These are phyloP conservation scores for Lepidochrysops patricia DNA, from an alignment of 2,888 invertebrate species.

Conservation along the genomic window DNA sequence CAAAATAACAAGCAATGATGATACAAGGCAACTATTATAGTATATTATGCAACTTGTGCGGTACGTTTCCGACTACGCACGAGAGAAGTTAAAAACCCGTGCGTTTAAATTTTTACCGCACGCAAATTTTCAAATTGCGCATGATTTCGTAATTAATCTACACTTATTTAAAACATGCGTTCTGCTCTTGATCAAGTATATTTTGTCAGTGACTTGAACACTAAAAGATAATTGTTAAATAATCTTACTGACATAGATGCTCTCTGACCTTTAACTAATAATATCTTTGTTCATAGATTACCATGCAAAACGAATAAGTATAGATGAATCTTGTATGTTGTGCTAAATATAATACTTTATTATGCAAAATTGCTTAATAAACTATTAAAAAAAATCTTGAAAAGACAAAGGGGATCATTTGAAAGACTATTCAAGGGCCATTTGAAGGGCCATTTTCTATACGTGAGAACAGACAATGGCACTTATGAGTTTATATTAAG, in stretches of 20 bases:
- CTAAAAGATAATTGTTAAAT: neutral
- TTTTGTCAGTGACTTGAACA: neutral
- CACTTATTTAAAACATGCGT: no score
- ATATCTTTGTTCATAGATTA: neutral
- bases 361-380: neutral
- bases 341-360: neutral
- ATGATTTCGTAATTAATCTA: no score
- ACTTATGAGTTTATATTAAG: neutral
- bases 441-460: neutral
- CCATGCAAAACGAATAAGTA: neutral
- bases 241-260: neutral
- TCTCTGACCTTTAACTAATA: neutral
- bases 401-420: neutral
- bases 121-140: no score
- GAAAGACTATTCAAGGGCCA: no score
- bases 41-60: no score
- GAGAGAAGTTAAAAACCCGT: no score
- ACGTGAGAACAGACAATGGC: neutral
- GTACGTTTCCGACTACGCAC: no score
- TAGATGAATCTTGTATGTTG: no score
- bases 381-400: no score
- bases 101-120: no score
- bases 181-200: neutral
- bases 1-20: no score
- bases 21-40: no score